Evolutionary conservation across 2,888 invertebrate genomes (phyloP), one percentile per base, ranked within the genome.

Genomic region (Willowsia nigromaculata): DNA sequence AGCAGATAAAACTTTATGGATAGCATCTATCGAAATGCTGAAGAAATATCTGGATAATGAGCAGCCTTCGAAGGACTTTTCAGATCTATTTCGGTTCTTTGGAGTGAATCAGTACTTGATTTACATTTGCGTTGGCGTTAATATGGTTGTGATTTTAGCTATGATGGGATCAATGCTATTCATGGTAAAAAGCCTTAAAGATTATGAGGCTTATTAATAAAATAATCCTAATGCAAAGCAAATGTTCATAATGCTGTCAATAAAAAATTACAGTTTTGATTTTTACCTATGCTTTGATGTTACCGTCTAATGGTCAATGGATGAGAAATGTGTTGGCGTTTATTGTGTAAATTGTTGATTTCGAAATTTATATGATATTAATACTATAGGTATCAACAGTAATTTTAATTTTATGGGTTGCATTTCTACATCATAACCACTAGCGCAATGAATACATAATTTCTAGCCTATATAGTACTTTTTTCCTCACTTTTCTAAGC

Each of bases 121-220:
- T 50, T 91, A 90, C 53, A 71, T 76, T 22, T 5, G 22, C 18
- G 71, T 87, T 0, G 68, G 89, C 25, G 71, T 53, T 25, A 68
- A 91, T 59, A 2, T 89, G 1, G 40, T 59, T 3, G 13, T 76
- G 1, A 59, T 85, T 27, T 18, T 86, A 1, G 56, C 87, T 22
- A 15, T 90, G 27, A 84, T 84, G 84, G 74, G 56, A 0, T 18
- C 40, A n/a, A 74, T 59, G 37, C 11, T 87, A 7, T 37, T 27
- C 6, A 7, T 74, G 0, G 56, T 84, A 43, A 53, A 33, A 27
- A 53, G 37, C 30, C 13, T 37, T 22, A 15, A 53, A 40, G 84
- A 59, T n/a, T 84, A 84, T 25, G 74, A 84, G 43, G 22, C 30
- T 13, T 84, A 59, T 56, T 65, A 74, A 4, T 71, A 84, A 18